These are phyloP conservation scores for Uropsilus gracilis DNA, from an alignment of 2,113 vertebrate genomes.

Conservation along the genomic window DNA sequence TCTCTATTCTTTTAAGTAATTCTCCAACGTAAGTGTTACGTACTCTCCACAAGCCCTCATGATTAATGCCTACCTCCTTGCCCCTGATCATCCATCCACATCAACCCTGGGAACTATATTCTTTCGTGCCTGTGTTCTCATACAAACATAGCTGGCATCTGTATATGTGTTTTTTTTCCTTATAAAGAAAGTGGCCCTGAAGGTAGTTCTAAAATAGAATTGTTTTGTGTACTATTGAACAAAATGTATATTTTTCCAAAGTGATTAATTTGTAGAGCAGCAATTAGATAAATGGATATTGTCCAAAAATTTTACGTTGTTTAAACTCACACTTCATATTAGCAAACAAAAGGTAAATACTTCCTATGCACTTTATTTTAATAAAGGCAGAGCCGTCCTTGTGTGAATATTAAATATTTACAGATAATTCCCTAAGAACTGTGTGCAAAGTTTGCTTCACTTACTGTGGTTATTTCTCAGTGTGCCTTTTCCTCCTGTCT, in stretches of 20 bases:
- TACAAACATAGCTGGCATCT: background rate
- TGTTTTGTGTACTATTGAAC: background rate
- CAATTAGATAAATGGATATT: background rate
- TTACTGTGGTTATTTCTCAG: background rate
- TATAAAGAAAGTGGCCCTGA: background rate
- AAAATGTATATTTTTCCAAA: background rate
- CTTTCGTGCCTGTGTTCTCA: conserved; percentile 3
- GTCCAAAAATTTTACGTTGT: background rate
- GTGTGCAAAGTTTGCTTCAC: background rate
- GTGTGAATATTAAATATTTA: background rate
- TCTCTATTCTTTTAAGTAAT: conserved; percentile 44
- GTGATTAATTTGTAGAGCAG: conserved; percentile 27
- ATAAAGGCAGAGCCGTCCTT: background rate
- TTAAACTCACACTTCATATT: background rate
- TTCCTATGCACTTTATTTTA: conserved; percentile 21
- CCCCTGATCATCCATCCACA: background rate
- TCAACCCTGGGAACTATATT: background rate
- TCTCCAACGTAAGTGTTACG: conserved; percentile 21
- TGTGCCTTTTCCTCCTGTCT: background rate
- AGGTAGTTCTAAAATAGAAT: conserved; percentile 12
- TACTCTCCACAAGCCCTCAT: background rate
- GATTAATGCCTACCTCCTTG: conserved; percentile 39
- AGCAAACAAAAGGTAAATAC: background rate
- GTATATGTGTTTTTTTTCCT: background rate
- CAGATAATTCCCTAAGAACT: background rate